These are phyloP conservation scores for Corvus hawaiiensis DNA, from an alignment of 2,113 vertebrate species.

Conservation along the genomic window DNA sequence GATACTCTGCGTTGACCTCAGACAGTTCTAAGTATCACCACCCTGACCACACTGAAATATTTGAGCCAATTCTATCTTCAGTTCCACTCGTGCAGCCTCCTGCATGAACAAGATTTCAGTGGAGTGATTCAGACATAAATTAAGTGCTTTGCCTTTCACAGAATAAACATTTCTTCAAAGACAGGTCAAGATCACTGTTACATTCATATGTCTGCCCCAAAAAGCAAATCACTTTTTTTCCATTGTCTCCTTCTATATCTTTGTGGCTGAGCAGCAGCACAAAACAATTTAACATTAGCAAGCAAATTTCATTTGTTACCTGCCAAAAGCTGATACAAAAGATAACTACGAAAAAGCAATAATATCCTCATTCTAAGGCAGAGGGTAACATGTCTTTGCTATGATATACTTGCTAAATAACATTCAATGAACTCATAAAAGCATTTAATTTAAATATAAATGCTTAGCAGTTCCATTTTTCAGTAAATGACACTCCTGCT, in stretches of 20 bases:
- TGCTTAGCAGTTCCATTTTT: slow-evolving; percentile 45
- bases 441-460: slow-evolving; percentile 52
- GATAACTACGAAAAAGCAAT: slow-evolving; percentile 48
- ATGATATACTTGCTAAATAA: slow-evolving; percentile 53
- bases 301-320: slow-evolving; percentile 66
- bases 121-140: background rate
- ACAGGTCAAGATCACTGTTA: background rate
- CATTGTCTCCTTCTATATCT: background rate
- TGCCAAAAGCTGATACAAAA: slow-evolving; percentile 56
- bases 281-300: slow-evolving; percentile 61
- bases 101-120: background rate
- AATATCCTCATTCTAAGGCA: slow-evolving; percentile 46
- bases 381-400: background rate
- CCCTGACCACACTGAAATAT: background rate
- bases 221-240: background rate
- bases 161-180: slow-evolving; percentile 24
- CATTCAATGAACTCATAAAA: slow-evolving; percentile 36
- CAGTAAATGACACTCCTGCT: background rate
- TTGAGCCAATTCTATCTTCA: background rate
- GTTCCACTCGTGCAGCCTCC: background rate
- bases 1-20: background rate
- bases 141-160: background rate
- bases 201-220: background rate
- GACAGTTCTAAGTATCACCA: background rate
- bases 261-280: background rate